Percentiles rank a stretch among this genome's conserved stretches.
phyloP scores from a whole-genome alignment of 2,113 vertebrate species.

The Chionis minor region DNA sequence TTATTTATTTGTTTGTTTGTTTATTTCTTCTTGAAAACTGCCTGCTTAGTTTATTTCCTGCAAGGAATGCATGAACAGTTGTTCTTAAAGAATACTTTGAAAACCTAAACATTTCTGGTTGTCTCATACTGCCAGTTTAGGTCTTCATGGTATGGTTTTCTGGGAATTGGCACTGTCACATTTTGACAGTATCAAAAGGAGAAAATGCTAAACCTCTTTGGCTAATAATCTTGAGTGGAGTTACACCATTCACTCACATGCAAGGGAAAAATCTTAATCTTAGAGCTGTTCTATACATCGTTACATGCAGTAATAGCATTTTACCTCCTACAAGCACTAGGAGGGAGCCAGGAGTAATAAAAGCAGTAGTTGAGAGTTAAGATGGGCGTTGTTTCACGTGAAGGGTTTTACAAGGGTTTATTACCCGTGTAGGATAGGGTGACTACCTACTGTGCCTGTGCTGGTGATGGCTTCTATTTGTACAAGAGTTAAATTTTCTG shows the following conservation, averaged over 20 bases:
- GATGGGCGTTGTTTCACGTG: neutral
- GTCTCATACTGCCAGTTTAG: neutral
- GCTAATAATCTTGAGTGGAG: neutral
- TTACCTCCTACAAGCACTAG: neutral
- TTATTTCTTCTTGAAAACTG: neutral
- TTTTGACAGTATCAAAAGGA: neutral
- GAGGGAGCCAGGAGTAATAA: neutral
- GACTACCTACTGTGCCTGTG: neutral
- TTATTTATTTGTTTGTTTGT: neutral
- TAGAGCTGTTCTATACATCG: neutral
- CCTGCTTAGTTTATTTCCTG: neutral
- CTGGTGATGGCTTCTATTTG: neutral
- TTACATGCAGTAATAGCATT: neutral
- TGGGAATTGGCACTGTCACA: neutral
- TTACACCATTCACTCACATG: neutral
- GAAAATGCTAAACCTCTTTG: neutral
- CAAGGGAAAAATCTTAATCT: neutral
- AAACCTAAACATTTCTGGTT: neutral
- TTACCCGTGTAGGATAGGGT: neutral
- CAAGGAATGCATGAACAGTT: neutral
- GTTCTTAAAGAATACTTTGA: neutral
- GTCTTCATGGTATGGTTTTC: neutral
- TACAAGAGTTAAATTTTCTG: neutral
- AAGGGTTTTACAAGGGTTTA: neutral
- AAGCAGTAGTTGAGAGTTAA: neutral